phyloP scores from a whole-genome alignment of 2,797 vertebrate species.

The Tinamus major region DNA sequence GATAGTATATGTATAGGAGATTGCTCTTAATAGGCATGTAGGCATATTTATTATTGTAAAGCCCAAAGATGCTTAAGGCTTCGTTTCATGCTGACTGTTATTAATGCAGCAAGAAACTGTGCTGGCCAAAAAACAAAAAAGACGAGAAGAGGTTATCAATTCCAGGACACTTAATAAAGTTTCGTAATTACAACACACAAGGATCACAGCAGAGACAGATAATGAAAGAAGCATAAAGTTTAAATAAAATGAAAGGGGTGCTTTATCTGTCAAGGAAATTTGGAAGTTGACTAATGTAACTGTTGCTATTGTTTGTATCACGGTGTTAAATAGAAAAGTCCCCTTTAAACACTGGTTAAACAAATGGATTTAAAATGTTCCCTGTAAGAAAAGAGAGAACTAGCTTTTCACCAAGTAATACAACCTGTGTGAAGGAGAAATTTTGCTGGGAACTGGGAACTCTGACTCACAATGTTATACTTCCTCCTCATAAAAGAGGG shows the following conservation, averaged over 20 bases:
- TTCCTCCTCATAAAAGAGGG: not conserved
- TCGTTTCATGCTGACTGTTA: not conserved
- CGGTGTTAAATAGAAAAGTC: not conserved
- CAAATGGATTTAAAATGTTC: not conserved
- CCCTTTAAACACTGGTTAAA: not conserved
- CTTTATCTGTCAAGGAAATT: not conserved
- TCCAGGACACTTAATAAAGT: not conserved
- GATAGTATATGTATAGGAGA: not conserved
- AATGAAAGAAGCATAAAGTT: accelerated
- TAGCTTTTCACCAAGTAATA: conserved; percentile 41
- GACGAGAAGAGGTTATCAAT: not conserved
- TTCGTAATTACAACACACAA: not conserved
- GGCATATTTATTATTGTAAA: not conserved
- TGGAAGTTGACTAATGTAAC: not conserved
- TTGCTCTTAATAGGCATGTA: not conserved
- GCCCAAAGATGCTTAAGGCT: not conserved
- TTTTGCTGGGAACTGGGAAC: not conserved
- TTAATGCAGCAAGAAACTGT: not conserved
- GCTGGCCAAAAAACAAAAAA: not conserved
- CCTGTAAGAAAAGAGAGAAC: not conserved
- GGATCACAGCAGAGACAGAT: not conserved
- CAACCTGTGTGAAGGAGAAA: conserved; percentile 9
- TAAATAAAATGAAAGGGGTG: not conserved
- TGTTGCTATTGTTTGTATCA: not conserved
- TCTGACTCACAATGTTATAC: conserved; percentile 53